A percentile compares a stretch with the other conserved stretches of the same genome.
phyloP scores from a whole-genome alignment of 1,140 invertebrate species.

The Orius insidiosus region DNA sequence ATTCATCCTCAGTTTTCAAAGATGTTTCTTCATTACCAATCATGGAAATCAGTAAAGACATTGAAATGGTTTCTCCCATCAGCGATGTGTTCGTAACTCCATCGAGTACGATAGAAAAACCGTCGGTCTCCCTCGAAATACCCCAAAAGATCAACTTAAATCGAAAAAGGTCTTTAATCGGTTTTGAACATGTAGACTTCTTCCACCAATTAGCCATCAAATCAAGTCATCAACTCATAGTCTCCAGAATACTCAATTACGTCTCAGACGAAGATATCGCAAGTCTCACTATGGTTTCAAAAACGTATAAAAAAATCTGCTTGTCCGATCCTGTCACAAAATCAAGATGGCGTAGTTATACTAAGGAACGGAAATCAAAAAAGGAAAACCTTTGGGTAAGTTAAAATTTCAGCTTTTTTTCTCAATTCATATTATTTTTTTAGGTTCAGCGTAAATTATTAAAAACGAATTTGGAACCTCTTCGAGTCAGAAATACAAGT shows the following conservation, averaged over 20 bases:
- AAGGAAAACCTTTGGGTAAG: constrained; percentile 12
- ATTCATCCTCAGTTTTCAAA: too few species aligned
- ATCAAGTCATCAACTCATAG: constrained; percentile 11
- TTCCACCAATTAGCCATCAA: constrained; percentile 18
- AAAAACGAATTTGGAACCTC: background rate
- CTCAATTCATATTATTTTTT: background rate
- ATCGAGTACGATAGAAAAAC: background rate
- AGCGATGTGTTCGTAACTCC: background rate
- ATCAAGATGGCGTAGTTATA: constrained; percentile 15
- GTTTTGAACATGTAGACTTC: constrained; percentile 19
- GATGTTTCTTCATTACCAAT: background rate
- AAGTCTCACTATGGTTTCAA: constrained; percentile 20
- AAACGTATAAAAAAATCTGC: constrained; percentile 20
- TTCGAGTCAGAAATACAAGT: constrained; percentile 7
- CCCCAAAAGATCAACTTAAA: background rate
- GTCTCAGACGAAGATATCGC: constrained; percentile 20
- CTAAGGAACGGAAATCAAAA: constrained; percentile 7
- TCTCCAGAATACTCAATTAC: constrained; percentile 19
- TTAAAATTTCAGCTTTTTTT: constrained; percentile 2
- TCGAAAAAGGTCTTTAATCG: constrained; percentile 4
- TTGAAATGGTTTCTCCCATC: background rate
- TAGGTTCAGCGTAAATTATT: background rate
- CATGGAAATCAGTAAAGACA: background rate
- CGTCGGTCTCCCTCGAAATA: too few species aligned
- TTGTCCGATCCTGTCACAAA: constrained; percentile 12